Conservation (phyloP, 2,113 vertebrate genomes). For the Rhizomys pruinosus region DNA sequence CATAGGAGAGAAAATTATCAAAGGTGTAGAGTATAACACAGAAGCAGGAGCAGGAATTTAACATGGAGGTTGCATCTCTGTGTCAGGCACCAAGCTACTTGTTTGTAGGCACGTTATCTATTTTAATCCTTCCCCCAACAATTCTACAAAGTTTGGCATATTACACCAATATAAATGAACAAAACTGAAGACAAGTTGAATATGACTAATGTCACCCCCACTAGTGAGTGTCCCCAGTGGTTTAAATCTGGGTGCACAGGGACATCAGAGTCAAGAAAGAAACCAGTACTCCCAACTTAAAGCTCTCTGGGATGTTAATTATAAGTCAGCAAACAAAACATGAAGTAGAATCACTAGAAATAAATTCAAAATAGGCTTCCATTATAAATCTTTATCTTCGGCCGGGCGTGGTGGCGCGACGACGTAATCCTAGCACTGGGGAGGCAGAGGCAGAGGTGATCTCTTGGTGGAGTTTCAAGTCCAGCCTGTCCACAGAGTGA, state of each 20-base stretch:
- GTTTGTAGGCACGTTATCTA: neutral
- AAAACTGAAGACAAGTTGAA: neutral
- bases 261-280: neutral
- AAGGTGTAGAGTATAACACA: neutral
- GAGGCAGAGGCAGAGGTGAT: no score
- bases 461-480: no score
- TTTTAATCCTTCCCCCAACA: neutral
- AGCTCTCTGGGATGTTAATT: neutral
- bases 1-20: neutral
- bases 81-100: neutral
- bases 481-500: no score
- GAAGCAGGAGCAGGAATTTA: neutral
- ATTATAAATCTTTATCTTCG: neutral
- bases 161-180: neutral
- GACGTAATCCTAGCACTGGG: no score
- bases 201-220: neutral
- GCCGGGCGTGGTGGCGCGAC: no score
- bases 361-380: neutral
- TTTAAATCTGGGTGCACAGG: neutral
- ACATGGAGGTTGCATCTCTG: neutral
- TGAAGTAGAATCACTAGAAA: constrained; percentile 7
- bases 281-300: neutral
- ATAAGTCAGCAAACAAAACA: neutral
- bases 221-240: neutral
- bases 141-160: neutral